Evolutionary conservation across 2,797 vertebrate genomes (phyloP), one percentile per base, ranked within the genome.

Genomic region (Chaunax sp.): DNA sequence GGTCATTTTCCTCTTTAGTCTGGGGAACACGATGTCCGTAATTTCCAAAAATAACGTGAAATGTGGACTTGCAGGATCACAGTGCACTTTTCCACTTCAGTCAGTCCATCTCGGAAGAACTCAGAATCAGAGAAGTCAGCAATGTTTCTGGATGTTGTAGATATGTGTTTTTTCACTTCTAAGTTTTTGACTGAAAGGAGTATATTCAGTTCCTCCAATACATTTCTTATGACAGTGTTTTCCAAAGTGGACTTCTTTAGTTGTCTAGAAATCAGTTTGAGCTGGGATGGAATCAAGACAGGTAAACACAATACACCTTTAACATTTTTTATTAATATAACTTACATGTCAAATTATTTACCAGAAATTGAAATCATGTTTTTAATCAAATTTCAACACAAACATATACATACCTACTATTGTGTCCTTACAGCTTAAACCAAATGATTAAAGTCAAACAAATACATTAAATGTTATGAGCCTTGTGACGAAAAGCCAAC

Each of bases 291-390:
- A 2, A 45, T 35, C 2, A 63, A 63, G 1, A 63, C 3, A 30
- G 28, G 2, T 30, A 50, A 67, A 61, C 35, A 71, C 16, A 33
- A 43, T 20, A 63, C 20, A 64, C 4, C 11, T 8, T 43, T 15
- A 41, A 59, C 30, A 46, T 43, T 55, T 67, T 78, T 81, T 65
- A 84, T 80, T 77, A 44, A 72, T 45, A 51, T 13, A 66, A 60
- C 19, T 67, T 61, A 43, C 49, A 64, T 11, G 12, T 75, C 6
- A 81, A 59, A 77, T 75, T 26, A 64, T 55, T 69, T n/a, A n/a
- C n/a, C n/a, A n/a, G n/a, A n/a, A n/a, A n/a, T n/a, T n/a, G n/a
- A n/a, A n/a, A n/a, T n/a, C n/a, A n/a, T n/a, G n/a, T n/a, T n/a
- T n/a, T n/a, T n/a, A n/a, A n/a, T n/a, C 25, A 61, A 28, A 44